Evolutionary conservation across 2,888 invertebrate genomes (phyloP), one percentile per base, ranked within the genome.

Genomic region (Palloptera scutellata): DNA sequence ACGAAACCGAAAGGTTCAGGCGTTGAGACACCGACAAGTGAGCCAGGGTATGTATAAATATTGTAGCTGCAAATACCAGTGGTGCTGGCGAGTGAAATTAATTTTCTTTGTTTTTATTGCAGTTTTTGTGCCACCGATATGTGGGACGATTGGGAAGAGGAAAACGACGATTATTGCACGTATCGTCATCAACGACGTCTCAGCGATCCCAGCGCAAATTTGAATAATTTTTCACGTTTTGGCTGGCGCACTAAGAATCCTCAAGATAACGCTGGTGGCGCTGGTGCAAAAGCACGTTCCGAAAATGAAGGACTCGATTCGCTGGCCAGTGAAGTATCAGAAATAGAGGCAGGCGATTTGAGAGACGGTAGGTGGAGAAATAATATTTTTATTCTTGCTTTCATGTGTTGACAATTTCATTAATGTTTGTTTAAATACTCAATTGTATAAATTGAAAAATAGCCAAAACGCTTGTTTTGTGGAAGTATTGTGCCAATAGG

Each of bases 261-360:
- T 64, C 78, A 77, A 61, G 85, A 87, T 15, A 89, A 91, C 79
- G 85, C 87, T 6, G 91, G 91, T 81, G 88, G 86, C 12, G 86
- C 87, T 8, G 91, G 91, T 79, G 91, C 93, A 70, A 91, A 90
- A 72, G 92, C 95, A 48, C 90, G 95, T 73, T 97, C 96, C 42
- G 97, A 97, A 86, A 93, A 94, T 83, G 96, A 95, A 85, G 95
- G 95, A 1, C 89, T 97, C 58, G 96, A 97, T 86, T 90, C 90
- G 42, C 89, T 95, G 82, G 92, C 91, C 70, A 91, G 90, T 83
- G 95, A 94, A 54, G 88, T 94, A 63, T 93, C 91, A 52, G 97
- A 97, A 87, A 96, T 97, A 73, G 96, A 97, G 87, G 97, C 96
- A 42, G 95, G 95, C 10, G 96, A 96, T 86, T 88, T 97, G 73